Percentiles rank a stretch among this genome's conserved stretches.
These are phyloP conservation scores for Caloenas nicobarica DNA, from an alignment of 2,113 vertebrate species.

Conservation along the genomic window DNA sequence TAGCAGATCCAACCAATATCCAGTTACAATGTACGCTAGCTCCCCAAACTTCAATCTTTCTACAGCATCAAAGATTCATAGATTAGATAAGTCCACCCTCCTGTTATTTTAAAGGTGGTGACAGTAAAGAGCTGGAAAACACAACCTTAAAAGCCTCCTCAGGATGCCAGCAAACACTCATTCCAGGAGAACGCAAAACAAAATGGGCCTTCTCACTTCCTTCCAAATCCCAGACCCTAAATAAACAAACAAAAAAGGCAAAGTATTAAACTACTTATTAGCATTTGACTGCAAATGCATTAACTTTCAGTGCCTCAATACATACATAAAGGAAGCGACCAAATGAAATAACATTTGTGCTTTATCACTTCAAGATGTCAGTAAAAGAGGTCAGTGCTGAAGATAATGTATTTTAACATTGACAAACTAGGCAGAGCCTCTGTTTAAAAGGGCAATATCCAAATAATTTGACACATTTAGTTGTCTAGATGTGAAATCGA, in stretches of 20 bases:
- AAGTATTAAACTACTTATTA: neutral
- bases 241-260: neutral
- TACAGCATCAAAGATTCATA: neutral
- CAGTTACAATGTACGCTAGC: neutral
- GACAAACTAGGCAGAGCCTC: neutral
- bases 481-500: neutral
- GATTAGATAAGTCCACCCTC: neutral
- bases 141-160: constrained; percentile 90
- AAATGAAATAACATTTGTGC: neutral
- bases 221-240: constrained; percentile 92
- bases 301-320: neutral
- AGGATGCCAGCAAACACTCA: constrained; percentile 97
- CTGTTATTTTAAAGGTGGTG: neutral
- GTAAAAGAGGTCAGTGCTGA: neutral
- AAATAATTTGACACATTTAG: neutral
- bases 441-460: neutral
- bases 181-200: constrained; percentile 89
- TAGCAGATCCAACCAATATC: neutral
- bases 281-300: neutral
- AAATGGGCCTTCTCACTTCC: constrained; percentile 85
- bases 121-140: neutral
- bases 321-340: neutral
- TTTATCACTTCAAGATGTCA: neutral
- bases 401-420: neutral
- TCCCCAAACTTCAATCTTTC: neutral